phyloP scores from a whole-genome alignment of 2,113 vertebrate species.

The Vulpes lagopus region DNA sequence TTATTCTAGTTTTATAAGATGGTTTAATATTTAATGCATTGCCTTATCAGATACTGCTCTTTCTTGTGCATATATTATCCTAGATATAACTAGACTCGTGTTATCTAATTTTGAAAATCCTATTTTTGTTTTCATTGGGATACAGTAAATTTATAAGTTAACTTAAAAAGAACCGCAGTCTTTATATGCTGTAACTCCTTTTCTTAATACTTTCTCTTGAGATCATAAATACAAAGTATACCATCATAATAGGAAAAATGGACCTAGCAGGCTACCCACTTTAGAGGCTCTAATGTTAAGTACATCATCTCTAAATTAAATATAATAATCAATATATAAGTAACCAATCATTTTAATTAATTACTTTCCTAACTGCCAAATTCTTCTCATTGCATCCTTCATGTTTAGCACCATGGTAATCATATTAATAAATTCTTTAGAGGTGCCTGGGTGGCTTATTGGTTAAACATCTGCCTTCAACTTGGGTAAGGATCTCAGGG shows the following conservation, averaged over 20 bases:
- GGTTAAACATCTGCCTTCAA: too few species aligned
- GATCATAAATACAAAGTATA: background rate
- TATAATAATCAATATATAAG: background rate
- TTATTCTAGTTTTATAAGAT: background rate
- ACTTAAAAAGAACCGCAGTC: background rate
- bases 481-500: too few species aligned
- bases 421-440: background rate
- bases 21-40: background rate
- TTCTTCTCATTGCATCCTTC: background rate
- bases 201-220: background rate
- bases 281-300: background rate
- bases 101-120: background rate
- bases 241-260: background rate
- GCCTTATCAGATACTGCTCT: background rate
- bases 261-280: background rate
- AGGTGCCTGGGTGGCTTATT: too few species aligned
- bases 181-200: background rate
- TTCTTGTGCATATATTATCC: background rate
- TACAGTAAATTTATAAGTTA: background rate
- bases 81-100: background rate
- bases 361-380: background rate
- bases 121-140: background rate
- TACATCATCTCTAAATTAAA: constrained; percentile 2
- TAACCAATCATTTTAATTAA: background rate
- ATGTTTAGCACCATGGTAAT: background rate